Conservation (phyloP, 2,113 vertebrate genomes). For the Poeciliopsis turrubarensis region DNA sequence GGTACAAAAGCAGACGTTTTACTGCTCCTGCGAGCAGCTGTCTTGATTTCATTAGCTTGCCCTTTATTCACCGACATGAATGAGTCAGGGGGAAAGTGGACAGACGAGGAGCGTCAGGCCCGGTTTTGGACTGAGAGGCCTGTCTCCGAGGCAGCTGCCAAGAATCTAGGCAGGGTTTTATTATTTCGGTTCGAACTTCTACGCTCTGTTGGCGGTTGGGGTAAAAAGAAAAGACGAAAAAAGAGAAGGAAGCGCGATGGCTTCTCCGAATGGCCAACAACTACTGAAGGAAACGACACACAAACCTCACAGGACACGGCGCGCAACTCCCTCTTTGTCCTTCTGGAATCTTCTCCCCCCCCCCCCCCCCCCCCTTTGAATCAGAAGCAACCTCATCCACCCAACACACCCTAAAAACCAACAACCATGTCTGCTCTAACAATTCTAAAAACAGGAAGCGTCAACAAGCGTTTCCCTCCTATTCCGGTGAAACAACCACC, state of each 20-base stretch:
- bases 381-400: background rate
- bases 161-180: slow-evolving; percentile 1
- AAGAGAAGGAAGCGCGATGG: background rate
- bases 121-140: slow-evolving; percentile 24
- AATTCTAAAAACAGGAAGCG: background rate
- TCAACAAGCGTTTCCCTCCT: background rate
- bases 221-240: background rate
- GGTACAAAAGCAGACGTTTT: slow-evolving; percentile 73
- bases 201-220: background rate
- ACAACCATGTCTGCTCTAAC: too few relatives aligned
- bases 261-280: background rate
- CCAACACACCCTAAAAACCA: background rate
- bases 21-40: slow-evolving; percentile 57
- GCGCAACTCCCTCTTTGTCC: background rate
- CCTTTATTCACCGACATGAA: slow-evolving; percentile 50
- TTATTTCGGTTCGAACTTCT: slow-evolving; percentile 5
- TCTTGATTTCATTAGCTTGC: slow-evolving; percentile 73
- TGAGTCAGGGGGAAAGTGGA: slow-evolving; percentile 43
- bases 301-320: too few relatives aligned
- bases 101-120: slow-evolving; percentile 40
- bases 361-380: too few relatives aligned
- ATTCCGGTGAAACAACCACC: too few relatives aligned
- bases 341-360: background rate
- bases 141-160: slow-evolving; percentile 8
- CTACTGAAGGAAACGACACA: too few relatives aligned